Evolutionary conservation across 1,140 invertebrate genomes (phyloP), one percentile per base, ranked within the genome.

Genomic region (Plectrocnemia conspersa): DNA sequence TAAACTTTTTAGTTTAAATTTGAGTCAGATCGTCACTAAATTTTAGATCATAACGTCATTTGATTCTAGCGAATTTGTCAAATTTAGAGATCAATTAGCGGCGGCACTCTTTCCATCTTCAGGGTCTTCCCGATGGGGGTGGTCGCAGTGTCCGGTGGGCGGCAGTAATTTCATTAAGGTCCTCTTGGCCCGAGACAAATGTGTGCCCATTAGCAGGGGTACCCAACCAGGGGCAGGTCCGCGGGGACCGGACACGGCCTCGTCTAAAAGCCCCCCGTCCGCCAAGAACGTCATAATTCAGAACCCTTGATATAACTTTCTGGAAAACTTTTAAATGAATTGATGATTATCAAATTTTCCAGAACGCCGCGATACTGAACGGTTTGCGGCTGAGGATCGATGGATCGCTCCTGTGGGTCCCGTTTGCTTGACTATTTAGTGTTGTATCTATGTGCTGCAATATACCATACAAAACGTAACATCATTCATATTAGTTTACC

Each of bases 161-260:
- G 50, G 59, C 54, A 46, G 59, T 61, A 61, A 61, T 61, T 61
- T 61, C 59, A 61, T 61, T 61, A 61, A 48, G 52, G 45, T 42
- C 42, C 50, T 54, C 36, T 44, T 36, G 54, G 38, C 46, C 54
- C 46, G 59, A 61, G 59, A 61, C 59, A 61, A 61, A 61, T 61
- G 59, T 55, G 38, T 32, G 29, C 50, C 59, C 59, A 61, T 61
- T 61, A 61, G 54, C 46, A 50, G 59, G 47, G 42, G 36, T 54
- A 38, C 59, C 50, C 36, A 44, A 46, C 38, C 36, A 10, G 19
- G 55, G 36, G 41, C 32, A 25, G 18, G 53, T 40, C 49, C 54
- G 21, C 32, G 40, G 15, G 52, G 52, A 54, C 32, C 52, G 40
- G 52, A 46, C 32, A 36, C 52, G 29, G 27, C 38, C 38, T 25